Conservation (phyloP, 2,888 invertebrate genomes). For the Melieria omissa region DNA sequence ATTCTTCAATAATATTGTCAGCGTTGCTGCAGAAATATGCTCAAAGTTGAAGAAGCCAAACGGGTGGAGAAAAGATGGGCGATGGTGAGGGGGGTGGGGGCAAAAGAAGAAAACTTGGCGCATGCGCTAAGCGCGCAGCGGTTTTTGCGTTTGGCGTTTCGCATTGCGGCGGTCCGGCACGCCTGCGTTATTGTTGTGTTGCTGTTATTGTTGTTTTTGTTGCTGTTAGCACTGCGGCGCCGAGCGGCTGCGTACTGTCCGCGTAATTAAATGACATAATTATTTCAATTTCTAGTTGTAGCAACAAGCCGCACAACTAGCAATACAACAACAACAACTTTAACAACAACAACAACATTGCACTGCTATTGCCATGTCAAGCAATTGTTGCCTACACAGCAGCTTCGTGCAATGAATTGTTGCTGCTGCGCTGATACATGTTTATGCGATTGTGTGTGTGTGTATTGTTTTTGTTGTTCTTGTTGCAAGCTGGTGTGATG, state of each 20-base stretch:
- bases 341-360: neutral
- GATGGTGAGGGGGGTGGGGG: neutral
- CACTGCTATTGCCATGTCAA: no score
- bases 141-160: constrained; percentile 6
- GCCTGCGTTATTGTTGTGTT: constrained; percentile 34
- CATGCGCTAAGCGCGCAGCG: constrained; percentile 20
- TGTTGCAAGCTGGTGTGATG: neutral
- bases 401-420: constrained; percentile 38
- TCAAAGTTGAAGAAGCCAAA: neutral
- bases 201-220: constrained; percentile 28
- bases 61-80: neutral
- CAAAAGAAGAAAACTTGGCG: constrained; percentile 5
- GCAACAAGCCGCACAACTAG: neutral
- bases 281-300: constrained; percentile 57
- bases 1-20: constrained; percentile 37
- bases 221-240: constrained; percentile 11
- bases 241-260: constrained; percentile 51
- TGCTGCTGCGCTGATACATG: constrained; percentile 55
- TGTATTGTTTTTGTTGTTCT: constrained; percentile 38
- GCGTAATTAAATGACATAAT: constrained; percentile 66
- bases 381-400: neutral
- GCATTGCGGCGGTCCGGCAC: constrained; percentile 19
- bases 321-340: constrained; percentile 38
- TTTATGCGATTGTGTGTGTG: constrained; percentile 17
- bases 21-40: neutral